These are phyloP conservation scores for Nasonia longicornis DNA, from an alignment of 1,140 invertebrate genomes.

Conservation along the genomic window DNA sequence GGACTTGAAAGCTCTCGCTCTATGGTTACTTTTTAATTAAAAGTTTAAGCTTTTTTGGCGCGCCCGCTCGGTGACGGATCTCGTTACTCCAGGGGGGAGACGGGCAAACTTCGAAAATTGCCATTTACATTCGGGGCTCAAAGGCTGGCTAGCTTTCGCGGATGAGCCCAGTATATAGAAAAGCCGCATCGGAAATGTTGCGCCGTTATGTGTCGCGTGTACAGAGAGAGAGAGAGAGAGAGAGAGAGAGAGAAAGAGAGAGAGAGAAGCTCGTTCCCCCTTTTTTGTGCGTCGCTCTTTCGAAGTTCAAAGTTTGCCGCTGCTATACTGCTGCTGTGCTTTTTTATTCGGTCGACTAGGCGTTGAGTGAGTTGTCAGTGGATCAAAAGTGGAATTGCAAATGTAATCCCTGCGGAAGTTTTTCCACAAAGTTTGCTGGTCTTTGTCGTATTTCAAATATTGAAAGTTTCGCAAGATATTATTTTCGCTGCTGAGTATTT, in stretches of 20 bases:
- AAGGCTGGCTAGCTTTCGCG: constrained; percentile 7
- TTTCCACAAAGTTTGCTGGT: not conserved
- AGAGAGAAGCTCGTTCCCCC: no score
- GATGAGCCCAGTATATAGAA: not conserved
- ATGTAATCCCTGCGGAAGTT: constrained; percentile 1
- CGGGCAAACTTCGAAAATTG: constrained; percentile 35
- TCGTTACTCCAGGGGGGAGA: not conserved
- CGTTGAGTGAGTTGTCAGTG: not conserved
- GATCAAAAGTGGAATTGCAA: constrained; percentile 18
- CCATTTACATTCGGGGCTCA: constrained; percentile 35
- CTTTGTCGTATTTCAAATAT: not conserved
- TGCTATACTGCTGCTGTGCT: not conserved
- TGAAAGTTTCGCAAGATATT: not conserved
- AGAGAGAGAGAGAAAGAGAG: no score
- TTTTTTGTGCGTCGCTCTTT: not conserved
- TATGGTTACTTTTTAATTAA: constrained; percentile 67
- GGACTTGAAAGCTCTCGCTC: constrained; percentile 29
- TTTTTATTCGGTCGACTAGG: not conserved
- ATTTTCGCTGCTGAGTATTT: no score
- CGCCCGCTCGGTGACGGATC: not conserved
- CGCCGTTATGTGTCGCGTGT: not conserved
- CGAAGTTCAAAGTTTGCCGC: not conserved
- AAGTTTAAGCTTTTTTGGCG: constrained; percentile 54
- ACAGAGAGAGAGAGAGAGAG: not conserved
- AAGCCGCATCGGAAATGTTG: constrained; percentile 9